phyloP scores from a whole-genome alignment of 2,888 invertebrate species.

The Tortricodes alternella region DNA sequence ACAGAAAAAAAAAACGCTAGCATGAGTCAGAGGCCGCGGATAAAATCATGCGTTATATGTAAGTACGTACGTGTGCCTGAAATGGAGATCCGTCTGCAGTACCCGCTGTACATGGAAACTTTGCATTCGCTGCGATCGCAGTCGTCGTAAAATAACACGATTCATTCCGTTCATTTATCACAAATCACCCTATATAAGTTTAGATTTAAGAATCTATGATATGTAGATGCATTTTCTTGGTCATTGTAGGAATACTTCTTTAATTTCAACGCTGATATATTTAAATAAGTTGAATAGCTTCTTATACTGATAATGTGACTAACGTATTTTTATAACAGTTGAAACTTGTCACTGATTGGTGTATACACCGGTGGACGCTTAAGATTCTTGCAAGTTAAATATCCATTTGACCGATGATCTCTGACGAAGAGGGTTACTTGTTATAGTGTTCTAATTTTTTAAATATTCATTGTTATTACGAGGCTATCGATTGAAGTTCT shows the following conservation, averaged over 20 bases:
- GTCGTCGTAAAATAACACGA: conserved; percentile 18
- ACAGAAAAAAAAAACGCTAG: conserved; percentile 32
- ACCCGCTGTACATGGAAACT: neutral
- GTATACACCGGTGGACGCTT: neutral
- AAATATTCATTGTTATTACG: conserved; percentile 14
- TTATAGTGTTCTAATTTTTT: too few relatives aligned
- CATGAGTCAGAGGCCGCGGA: conserved; percentile 45
- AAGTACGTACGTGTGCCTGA: conserved; percentile 10
- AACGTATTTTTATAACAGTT: too few relatives aligned
- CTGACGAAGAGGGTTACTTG: too few relatives aligned
- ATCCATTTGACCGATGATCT: conserved; percentile 17
- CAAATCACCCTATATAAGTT: conserved; percentile 16
- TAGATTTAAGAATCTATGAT: neutral
- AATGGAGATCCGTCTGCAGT: neutral
- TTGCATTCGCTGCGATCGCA: conserved; percentile 4
- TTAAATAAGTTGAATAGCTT: too few relatives aligned
- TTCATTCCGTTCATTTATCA: conserved; percentile 1
- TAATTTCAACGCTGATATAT: too few relatives aligned
- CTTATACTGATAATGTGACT: too few relatives aligned
- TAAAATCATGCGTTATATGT: conserved; percentile 36
- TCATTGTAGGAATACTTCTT: too few relatives aligned
- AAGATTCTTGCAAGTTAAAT: neutral
- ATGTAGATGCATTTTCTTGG: too few relatives aligned
- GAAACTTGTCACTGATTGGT: too few relatives aligned
- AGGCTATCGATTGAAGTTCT: neutral